These are phyloP conservation scores for Malurus cyaneus DNA, from an alignment of 2,113 vertebrate genomes.

Conservation along the genomic window DNA sequence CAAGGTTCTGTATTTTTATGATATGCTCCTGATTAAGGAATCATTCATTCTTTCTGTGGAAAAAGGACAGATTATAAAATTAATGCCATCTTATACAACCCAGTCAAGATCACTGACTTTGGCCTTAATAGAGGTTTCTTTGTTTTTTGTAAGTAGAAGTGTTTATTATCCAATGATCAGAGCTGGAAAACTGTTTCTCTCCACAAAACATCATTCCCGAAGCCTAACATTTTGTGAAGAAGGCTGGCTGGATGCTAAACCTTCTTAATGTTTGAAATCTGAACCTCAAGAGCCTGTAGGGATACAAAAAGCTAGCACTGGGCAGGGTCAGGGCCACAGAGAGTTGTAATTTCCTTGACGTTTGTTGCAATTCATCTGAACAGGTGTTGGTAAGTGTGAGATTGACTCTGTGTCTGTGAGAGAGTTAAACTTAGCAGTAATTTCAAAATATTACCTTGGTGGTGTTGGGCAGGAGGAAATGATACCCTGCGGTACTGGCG, in stretches of 20 bases:
- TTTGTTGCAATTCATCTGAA: neutral
- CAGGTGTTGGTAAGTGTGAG: neutral
- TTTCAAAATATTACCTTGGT: neutral
- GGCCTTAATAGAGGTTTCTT: neutral
- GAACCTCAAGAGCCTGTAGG: neutral
- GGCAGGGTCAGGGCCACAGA: neutral
- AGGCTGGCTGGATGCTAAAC: neutral
- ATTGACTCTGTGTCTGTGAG: fast-evolving
- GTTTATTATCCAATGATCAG: neutral
- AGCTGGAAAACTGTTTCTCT: neutral
- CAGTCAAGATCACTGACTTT: neutral
- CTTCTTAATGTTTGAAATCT: neutral
- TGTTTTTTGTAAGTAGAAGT: neutral
- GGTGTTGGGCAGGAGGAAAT: neutral
- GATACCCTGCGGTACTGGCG: fast-evolving
- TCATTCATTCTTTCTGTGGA: neutral
- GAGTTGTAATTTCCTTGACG: neutral
- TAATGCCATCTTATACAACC: neutral
- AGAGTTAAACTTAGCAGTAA: neutral
- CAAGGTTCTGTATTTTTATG: neutral
- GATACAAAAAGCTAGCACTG: neutral
- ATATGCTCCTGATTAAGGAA: neutral
- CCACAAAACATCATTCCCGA: neutral
- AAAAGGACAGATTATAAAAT: conserved; percentile 27
- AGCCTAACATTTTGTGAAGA: neutral